phyloP scores from a whole-genome alignment of 1,140 invertebrate genomes.

The Anastrepha ludens region DNA sequence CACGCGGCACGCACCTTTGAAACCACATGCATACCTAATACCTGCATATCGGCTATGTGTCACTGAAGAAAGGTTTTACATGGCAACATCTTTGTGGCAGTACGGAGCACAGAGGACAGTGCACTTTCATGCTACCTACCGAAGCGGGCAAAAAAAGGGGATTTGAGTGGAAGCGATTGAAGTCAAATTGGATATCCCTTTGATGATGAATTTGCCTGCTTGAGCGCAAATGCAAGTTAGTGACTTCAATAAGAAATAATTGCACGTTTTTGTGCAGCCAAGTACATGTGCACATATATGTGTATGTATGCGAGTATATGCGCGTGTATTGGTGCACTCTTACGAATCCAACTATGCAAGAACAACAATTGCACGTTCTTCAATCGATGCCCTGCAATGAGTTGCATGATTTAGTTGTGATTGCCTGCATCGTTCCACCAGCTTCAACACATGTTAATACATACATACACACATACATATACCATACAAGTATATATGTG shows the following conservation, averaged over 20 bases:
- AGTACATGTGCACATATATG: background rate
- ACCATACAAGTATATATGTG: too few relatives aligned
- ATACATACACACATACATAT: background rate
- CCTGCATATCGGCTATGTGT: slow-evolving; percentile 3
- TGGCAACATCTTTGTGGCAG: background rate
- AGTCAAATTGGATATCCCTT: slow-evolving; percentile 29
- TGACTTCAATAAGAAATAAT: slow-evolving; percentile 44
- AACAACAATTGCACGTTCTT: background rate
- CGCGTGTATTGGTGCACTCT: background rate
- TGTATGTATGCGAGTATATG: background rate
- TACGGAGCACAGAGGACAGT: background rate
- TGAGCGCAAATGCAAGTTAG: slow-evolving; percentile 28
- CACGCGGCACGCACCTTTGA: slow-evolving; percentile 35
- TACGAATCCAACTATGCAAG: background rate
- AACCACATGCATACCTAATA: slow-evolving; percentile 16
- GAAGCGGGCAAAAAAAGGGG: background rate
- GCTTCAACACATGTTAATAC: background rate
- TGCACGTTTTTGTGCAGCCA: slow-evolving; percentile 39
- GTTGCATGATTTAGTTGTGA: slow-evolving; percentile 26
- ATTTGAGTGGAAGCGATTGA: background rate
- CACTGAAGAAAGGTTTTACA: background rate
- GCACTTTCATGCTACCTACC: background rate
- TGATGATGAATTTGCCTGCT: slow-evolving; percentile 39
- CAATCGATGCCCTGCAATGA: slow-evolving; percentile 19
- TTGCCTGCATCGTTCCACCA: background rate